Base-by-base conservation (phyloP, 2,888 invertebrate genomes). In the Iphiclides podalirius region DNA sequence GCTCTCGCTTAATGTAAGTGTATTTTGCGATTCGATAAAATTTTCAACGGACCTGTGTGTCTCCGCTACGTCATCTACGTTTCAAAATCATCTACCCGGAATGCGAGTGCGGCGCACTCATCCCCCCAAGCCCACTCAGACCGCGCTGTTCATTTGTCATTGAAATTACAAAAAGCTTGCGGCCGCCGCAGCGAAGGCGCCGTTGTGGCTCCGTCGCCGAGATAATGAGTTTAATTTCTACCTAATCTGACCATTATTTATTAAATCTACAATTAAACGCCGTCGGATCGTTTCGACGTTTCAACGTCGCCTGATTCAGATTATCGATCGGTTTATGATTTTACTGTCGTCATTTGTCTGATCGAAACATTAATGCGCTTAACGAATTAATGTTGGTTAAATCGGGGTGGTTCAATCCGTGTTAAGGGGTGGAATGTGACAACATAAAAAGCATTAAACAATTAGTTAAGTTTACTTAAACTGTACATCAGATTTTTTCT, bases 81-180 rank as follows among this genome's bases (percentile, higher is more conserved):
- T 60, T 73, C 63, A 67, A 75, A 76, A 75, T 69, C 72, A 72
- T 70, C 65, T 61, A 56, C 55, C 54, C 56, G 55, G 57, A 59
- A 57, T 58, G 55, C 53, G n/a, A n/a, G n/a, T n/a, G n/a, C 60
- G 52, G 57, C 55, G 64, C 63, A 63, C 67, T 61, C 59, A 52
- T 59, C 49, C 47, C 38, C 42, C 39, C 44, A 4, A 31, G 44
- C 44, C 43, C 52, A 53, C 53, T 52, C 54, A 56, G 52, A 57
- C 56, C 54, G 46, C 59, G 69, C 64, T 79, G 79, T 83, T 81
- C 79, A 83, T 83, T 83, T 83, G 80, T 82, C 80, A 82, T 67
- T 68, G 75, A 64, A 75, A 77, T 78, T 78, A 80, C 81, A 83
- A 84, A 84, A 84, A 80, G 82, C 79, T 70, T 71, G 77, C 63